Evolutionary conservation across 2,113 vertebrate species (phyloP).

Genomic region (Tricholaema leucomelas): DNA sequence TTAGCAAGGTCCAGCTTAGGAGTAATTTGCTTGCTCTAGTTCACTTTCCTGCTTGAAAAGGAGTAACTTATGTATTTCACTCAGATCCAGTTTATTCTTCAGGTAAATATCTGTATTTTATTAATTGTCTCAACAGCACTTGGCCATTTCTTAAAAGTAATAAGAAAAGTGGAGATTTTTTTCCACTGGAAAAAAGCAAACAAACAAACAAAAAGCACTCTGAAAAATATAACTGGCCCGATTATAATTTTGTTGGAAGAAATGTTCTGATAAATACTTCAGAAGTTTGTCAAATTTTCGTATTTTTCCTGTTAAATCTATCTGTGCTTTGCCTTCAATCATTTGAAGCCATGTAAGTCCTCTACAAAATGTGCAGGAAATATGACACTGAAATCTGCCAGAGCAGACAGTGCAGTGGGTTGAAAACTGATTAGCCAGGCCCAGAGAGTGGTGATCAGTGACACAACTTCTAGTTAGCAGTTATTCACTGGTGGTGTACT

Average conservation of each 20-base stretch:
- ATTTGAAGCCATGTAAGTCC: neutral
- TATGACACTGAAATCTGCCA: neutral
- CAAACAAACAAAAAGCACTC: neutral
- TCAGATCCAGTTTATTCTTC: neutral
- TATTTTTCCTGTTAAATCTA: neutral
- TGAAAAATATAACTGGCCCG: neutral
- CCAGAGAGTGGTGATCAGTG: neutral
- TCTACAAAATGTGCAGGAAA: neutral
- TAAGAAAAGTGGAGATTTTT: neutral
- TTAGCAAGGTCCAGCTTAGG: neutral
- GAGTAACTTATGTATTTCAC: neutral
- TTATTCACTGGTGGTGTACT: neutral
- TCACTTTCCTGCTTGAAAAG: neutral
- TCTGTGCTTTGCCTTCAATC: neutral
- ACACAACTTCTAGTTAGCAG: neutral
- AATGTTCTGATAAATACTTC: neutral
- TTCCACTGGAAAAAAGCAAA: neutral
- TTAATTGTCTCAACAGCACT: neutral
- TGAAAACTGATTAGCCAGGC: neutral
- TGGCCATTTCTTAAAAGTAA: neutral
- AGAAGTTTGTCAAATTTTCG: neutral
- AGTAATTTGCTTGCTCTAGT: neutral
- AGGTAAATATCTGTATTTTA: neutral
- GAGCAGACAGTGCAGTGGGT: neutral
- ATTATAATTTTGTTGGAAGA: neutral